These are phyloP conservation scores for Ditula angustiorana DNA, from an alignment of 2,888 invertebrate genomes.

Conservation along the genomic window DNA sequence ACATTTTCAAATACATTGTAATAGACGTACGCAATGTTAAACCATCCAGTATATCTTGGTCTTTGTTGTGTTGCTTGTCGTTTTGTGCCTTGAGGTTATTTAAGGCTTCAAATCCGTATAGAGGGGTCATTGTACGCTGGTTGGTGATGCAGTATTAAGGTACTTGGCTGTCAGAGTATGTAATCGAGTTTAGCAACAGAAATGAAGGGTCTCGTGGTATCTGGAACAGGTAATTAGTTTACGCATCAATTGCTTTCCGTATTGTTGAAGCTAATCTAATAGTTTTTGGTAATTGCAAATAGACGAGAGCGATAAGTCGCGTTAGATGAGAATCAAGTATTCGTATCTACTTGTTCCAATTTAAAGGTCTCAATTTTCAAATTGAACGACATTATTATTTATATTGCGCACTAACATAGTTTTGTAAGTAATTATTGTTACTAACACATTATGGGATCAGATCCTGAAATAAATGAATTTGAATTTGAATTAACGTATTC, in stretches of 20 bases:
- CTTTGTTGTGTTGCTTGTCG: conserved; percentile 51
- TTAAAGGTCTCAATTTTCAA: too few species aligned
- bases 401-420: too few species aligned
- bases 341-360: too few species aligned
- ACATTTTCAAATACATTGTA: conserved; percentile 76
- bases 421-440: too few species aligned
- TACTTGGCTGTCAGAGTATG: conserved; percentile 71
- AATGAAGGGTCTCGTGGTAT: conserved; percentile 77
- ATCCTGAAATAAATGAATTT: too few species aligned
- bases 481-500: too few species aligned
- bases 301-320: neutral
- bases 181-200: conserved; percentile 79
- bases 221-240: conserved; percentile 78
- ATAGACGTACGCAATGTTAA: conserved; percentile 60
- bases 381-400: too few species aligned
- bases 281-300: conserved; percentile 32
- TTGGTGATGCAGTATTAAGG: conserved; percentile 50
- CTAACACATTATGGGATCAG: too few species aligned
- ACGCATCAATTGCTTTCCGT: conserved; percentile 65
- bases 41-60: conserved; percentile 56
- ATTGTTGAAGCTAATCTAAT: conserved; percentile 54
- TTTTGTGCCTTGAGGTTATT: conserved; percentile 47
- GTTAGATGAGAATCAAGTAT: neutral
- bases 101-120: neutral
- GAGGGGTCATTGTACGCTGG: conserved; percentile 48